Conservation (phyloP, 2,113 vertebrate species). For the Platichthys stellatus region DNA sequence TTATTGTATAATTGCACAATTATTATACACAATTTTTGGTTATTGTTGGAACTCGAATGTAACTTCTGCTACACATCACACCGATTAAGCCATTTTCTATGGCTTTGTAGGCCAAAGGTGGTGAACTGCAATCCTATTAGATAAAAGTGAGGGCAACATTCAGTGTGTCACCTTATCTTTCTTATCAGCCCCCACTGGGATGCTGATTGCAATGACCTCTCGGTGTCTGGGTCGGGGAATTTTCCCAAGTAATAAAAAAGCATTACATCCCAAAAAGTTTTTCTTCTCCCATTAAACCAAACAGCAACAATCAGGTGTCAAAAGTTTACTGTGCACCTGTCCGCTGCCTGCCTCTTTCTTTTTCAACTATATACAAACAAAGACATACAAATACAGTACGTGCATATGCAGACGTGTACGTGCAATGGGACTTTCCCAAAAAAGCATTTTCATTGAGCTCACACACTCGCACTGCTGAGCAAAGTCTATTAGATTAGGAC, state of each 20-base stretch:
- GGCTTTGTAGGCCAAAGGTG: slow-evolving; percentile 38
- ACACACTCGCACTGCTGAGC: slow-evolving; percentile 4
- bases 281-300: not conserved
- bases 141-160: slow-evolving; percentile 11
- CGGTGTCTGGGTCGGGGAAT: not conserved
- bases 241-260: slow-evolving; percentile 25
- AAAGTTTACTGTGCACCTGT: not conserved
- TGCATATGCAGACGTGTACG: not conserved
- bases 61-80: not conserved
- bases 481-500: slow-evolving; percentile 46
- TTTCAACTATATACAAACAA: not conserved
- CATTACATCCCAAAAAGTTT: not conserved
- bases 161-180: slow-evolving; percentile 34
- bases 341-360: not conserved
- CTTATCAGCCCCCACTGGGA: slow-evolving; percentile 52
- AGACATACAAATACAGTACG: not conserved
- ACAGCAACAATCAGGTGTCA: not conserved
- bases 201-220: not conserved
- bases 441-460: slow-evolving; percentile 1
- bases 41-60: not conserved
- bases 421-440: not conserved
- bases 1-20: not conserved
- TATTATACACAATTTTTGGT: not conserved
- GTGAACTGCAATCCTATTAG: slow-evolving; percentile 34
- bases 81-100: not conserved